Conservation (phyloP, 2,113 vertebrate species). For the Dryoscopus gambensis region DNA sequence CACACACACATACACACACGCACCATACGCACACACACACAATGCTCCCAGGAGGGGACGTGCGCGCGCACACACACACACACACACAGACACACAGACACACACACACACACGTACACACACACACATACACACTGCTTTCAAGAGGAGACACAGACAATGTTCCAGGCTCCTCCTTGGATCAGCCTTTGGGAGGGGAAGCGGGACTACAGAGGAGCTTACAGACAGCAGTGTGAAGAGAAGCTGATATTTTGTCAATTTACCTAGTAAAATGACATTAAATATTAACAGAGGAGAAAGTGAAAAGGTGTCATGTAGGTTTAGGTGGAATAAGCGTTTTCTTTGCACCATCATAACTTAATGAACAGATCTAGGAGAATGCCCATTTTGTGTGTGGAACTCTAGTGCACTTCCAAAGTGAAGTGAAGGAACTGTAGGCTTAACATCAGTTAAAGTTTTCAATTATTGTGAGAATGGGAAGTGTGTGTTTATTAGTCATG, state of each 20-base stretch:
- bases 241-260: neutral
- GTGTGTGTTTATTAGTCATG: neutral
- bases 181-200: neutral
- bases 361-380: neutral
- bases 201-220: neutral
- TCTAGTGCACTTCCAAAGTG: too few relatives aligned
- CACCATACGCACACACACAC: too few relatives aligned
- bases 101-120: neutral
- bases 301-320: neutral
- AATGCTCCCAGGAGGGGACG: too few relatives aligned
- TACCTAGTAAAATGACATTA: neutral
- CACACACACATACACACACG: neutral
- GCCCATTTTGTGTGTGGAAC: neutral
- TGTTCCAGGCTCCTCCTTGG: neutral
- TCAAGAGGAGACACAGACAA: neutral
- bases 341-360: fast-evolving
- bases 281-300: neutral
- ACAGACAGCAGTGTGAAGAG: neutral
- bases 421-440: neutral
- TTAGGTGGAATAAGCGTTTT: neutral
- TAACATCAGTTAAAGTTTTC: neutral
- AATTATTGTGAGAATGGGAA: neutral
- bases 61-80: too few relatives aligned
- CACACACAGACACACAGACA: too few relatives aligned
- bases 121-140: neutral